Percentiles rank a stretch among this genome's conserved stretches.
These are phyloP conservation scores for Protomyctophum bolini DNA, from an alignment of 2,113 vertebrate species.

Conservation along the genomic window DNA sequence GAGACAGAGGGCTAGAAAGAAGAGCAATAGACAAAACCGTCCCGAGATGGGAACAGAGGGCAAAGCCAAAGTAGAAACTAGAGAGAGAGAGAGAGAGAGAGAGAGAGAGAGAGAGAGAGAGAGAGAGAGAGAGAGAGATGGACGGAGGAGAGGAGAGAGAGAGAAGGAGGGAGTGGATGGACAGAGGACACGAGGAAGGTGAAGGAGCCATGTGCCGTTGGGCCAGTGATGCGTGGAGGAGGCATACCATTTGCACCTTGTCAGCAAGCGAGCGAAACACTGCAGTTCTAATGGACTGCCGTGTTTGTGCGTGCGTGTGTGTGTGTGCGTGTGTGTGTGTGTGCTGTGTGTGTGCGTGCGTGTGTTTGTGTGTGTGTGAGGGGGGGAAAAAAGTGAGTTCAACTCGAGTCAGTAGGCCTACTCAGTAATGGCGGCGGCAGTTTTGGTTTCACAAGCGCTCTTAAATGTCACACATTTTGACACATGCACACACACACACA, in stretches of 20 bases:
- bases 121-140: slow-evolving; percentile 5
- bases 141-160: background rate
- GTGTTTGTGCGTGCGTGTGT: slow-evolving; percentile 4
- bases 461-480: slow-evolving; percentile 68
- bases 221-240: slow-evolving; percentile 63
- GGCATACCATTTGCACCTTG: slow-evolving; percentile 76
- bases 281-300: slow-evolving; percentile 61
- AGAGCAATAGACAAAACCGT: too few relatives aligned
- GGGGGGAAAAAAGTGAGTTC: slow-evolving; percentile 48
- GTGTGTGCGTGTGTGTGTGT: background rate
- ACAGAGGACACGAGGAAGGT: slow-evolving; percentile 50
- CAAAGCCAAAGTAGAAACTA: slow-evolving; percentile 43
- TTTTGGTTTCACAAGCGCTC: slow-evolving; percentile 57
- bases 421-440: slow-evolving; percentile 48
- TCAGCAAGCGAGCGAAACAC: slow-evolving; percentile 51
- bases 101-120: slow-evolving; percentile 7
- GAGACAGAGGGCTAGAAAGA: slow-evolving; percentile 55
- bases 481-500: too few relatives aligned
- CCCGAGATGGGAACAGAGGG: slow-evolving; percentile 3
- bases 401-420: slow-evolving; percentile 55
- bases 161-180: slow-evolving; percentile 13
- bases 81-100: slow-evolving; percentile 22
- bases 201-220: slow-evolving; percentile 58
- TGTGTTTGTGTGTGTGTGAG: background rate
- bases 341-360: slow-evolving; percentile 1